Base-by-base conservation (phyloP, 2,797 vertebrate genomes). In the Scomberomorus guttatus region DNA sequence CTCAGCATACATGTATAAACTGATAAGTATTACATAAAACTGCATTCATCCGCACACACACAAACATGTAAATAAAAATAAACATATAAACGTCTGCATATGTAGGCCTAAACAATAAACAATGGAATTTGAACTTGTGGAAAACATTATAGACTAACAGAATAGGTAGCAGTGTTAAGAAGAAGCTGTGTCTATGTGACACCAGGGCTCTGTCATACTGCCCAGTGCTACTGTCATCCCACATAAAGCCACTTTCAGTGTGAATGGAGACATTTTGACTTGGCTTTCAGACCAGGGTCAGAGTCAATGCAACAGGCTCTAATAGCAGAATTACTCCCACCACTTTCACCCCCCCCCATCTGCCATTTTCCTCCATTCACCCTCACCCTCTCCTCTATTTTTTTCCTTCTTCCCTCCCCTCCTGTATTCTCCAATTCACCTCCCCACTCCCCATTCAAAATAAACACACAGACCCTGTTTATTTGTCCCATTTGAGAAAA, bases 221-320 rank as follows among this genome's bases (percentile, higher is more conserved):
- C 62, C 72, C 74, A 81, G 56, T 80, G 66, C 72, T 79, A 80
- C 87, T 84, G 74, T 87, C 84, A 83, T 64, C 57, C 77, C 85
- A 90, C 84, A 94, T 95, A 90, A 92, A 94, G 81, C 89, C 92
- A 94, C 94, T 94, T 92, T 94, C 93, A 95, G 87, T 86, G 90
- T 86, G 86, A 94, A 95, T 93, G 89, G 87, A 92, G 91, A 93
- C 83, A 42, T 85, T 82, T 83, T 84, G 37, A 87, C 89, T 94
- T 93, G 75, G 80, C 81, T 91, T 84, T 86, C 75, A 82, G 84
- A 72, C 84, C 86, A 82, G 60, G 44, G 83, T 85, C 77, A 79
- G 56, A 90, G 81, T 89, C 84, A 77, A 11, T 84, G 81, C 84
- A 90, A 80, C 81, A 83, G 80, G 57, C 79, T 71, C 72, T 81